Evolutionary conservation across 2,797 vertebrate genomes (phyloP).

Genomic region (Pseudocheirus occidentalis): DNA sequence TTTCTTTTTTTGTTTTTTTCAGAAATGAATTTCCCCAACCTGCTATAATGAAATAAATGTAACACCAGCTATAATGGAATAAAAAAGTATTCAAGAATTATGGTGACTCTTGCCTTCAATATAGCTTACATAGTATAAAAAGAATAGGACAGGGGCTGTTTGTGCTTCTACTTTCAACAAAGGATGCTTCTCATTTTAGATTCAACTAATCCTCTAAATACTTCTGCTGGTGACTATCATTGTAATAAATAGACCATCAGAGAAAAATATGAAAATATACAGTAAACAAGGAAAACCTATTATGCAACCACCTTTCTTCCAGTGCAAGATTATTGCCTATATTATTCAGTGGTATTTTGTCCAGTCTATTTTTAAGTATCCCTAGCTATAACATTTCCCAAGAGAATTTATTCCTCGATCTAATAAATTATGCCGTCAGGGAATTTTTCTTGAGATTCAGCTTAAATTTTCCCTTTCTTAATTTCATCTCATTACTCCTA

Average conservation of each 20-base stretch:
- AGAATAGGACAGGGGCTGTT: slow-evolving; percentile 35
- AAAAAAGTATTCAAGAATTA: slow-evolving; percentile 46
- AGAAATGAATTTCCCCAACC: slow-evolving; percentile 60
- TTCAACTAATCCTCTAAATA: slow-evolving; percentile 55
- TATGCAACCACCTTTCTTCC: slow-evolving; percentile 74
- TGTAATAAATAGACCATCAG: slow-evolving; percentile 63
- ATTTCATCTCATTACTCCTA: slow-evolving; percentile 82
- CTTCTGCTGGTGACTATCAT: slow-evolving; percentile 46
- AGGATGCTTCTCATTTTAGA: slow-evolving; percentile 44
- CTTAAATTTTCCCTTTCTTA: slow-evolving; percentile 82
- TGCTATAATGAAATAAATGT: slow-evolving; percentile 27
- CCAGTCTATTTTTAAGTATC: slow-evolving; percentile 76
- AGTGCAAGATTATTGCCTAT: slow-evolving; percentile 77
- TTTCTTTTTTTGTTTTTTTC: slow-evolving; percentile 44
- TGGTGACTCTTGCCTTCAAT: slow-evolving; percentile 48
- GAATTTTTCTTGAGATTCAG: slow-evolving; percentile 80
- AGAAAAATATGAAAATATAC: slow-evolving; percentile 56
- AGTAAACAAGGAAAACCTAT: slow-evolving; percentile 49
- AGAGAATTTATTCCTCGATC: slow-evolving; percentile 76
- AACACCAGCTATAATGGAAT: slow-evolving; percentile 46
- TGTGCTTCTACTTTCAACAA: slow-evolving; percentile 27
- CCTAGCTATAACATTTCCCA: slow-evolving; percentile 75
- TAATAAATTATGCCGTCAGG: slow-evolving; percentile 75
- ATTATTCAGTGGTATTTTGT: slow-evolving; percentile 77
- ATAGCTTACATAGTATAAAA: slow-evolving; percentile 31